Evolutionary conservation across 2,113 vertebrate genomes (phyloP).

Genomic region (Perccottus glenii): DNA sequence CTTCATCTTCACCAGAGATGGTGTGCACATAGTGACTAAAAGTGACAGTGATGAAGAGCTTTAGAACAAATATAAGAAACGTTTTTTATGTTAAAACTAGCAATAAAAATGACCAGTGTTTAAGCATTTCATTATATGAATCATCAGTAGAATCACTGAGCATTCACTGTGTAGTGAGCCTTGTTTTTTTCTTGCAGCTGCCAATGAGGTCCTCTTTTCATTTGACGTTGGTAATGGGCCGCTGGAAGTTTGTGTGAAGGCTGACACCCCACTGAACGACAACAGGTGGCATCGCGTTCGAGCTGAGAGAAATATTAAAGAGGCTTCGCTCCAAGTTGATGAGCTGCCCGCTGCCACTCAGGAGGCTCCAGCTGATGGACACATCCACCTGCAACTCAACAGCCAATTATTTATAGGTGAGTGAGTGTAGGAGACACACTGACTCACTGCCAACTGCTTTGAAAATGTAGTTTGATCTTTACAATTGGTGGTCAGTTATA

Average conservation of each 20-base stretch:
- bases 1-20: slow-evolving; percentile 3
- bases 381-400: slow-evolving; percentile 91
- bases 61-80: neutral
- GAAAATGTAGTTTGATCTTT: neutral
- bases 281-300: slow-evolving; percentile 90
- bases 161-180: neutral
- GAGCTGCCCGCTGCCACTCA: slow-evolving; percentile 76
- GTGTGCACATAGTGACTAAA: neutral
- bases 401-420: slow-evolving; percentile 94
- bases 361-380: slow-evolving; percentile 85
- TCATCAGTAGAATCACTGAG: neutral
- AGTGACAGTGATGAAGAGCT: neutral
- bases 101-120: neutral
- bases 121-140: neutral
- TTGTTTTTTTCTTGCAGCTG: slow-evolving; percentile 73
- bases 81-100: no score
- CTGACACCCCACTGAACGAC: slow-evolving; percentile 82
- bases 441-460: neutral
- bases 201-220: slow-evolving; percentile 87
- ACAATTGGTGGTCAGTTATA: neutral
- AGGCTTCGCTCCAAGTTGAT: slow-evolving; percentile 88
- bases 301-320: slow-evolving; percentile 90
- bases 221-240: slow-evolving; percentile 95
- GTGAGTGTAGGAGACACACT: slow-evolving; percentile 10
- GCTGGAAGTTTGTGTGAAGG: slow-evolving; percentile 80